Conservation (phyloP, 2,888 invertebrate genomes). For the Dynastes tityus region DNA sequence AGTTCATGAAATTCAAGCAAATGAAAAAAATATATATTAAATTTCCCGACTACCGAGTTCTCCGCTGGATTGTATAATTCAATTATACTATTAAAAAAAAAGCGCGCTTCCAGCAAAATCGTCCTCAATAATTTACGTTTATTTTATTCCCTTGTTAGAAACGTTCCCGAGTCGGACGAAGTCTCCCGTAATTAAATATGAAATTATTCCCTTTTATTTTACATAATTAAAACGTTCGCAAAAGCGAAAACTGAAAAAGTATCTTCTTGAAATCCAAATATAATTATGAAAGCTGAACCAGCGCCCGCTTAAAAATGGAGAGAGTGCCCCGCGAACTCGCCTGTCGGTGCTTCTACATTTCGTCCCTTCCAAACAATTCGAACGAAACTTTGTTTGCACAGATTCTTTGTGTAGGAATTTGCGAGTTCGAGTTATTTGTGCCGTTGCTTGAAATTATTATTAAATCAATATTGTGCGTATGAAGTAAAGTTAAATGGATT, state of each 20-base stretch:
- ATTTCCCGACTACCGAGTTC: too few relatives aligned
- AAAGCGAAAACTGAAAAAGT: conserved; percentile 64
- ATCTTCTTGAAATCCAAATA: conserved; percentile 57
- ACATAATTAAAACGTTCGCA: conserved; percentile 63
- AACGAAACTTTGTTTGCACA: conserved; percentile 29
- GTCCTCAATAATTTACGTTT: conserved; percentile 30
- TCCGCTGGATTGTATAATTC: too few relatives aligned
- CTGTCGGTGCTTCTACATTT: neutral
- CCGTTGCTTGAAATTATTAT: conserved; percentile 27
- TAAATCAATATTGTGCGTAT: conserved; percentile 33
- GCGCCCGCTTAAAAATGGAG: conserved; percentile 2
- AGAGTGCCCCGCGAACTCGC: neutral
- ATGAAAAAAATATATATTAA: too few relatives aligned
- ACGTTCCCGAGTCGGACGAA: conserved; percentile 12
- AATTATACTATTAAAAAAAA: neutral
- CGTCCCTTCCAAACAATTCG: conserved; percentile 11
- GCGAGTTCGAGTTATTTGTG: conserved; percentile 38
- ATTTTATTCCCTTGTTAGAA: conserved; percentile 27
- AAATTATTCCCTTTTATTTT: conserved; percentile 53
- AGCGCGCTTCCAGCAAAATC: conserved; percentile 23
- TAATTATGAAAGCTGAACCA: conserved; percentile 45
- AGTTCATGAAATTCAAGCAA: too few relatives aligned
- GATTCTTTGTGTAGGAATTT: conserved; percentile 36
- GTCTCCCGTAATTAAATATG: conserved; percentile 42
- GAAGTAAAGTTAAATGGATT: conserved; percentile 12